Evolutionary conservation across 2,113 vertebrate genomes (phyloP).

Genomic region (Meriones unguiculatus): DNA sequence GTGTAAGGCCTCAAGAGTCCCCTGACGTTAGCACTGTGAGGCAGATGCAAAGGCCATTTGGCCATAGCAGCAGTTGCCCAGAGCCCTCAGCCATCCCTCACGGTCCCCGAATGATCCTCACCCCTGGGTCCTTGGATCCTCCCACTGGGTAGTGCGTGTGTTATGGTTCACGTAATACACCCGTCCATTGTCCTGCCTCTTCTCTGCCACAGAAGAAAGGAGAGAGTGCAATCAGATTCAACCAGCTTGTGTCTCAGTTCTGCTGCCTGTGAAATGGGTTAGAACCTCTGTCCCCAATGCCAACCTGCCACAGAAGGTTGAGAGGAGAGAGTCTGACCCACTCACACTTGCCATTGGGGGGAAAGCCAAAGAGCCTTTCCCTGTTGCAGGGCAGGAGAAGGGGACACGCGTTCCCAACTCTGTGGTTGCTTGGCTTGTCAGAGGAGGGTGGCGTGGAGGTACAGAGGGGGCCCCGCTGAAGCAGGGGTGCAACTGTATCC

Average conservation of each 20-base stretch:
- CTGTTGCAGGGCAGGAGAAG: neutral
- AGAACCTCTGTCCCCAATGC: neutral
- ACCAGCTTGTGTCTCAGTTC: neutral
- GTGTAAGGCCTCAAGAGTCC: neutral
- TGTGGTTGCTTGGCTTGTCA: neutral
- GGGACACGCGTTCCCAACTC: neutral
- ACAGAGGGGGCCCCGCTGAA: neutral
- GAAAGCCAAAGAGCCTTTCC: constrained; percentile 20
- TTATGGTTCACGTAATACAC: constrained; percentile 99
- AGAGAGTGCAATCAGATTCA: neutral
- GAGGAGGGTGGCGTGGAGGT: neutral
- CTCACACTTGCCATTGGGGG: neutral
- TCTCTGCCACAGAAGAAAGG: constrained; percentile 88
- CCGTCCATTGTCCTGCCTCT: constrained; percentile 97
- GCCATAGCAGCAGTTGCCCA: neutral
- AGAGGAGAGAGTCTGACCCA: neutral
- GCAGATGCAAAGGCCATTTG: neutral
- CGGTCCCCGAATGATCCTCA: constrained; percentile 81
- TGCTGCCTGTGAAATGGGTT: neutral
- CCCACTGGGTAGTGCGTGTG: constrained; percentile 98
- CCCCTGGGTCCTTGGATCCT: constrained; percentile 98
- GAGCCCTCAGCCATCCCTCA: neutral
- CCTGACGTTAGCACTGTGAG: neutral
- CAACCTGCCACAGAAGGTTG: neutral
- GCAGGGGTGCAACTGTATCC: constrained; percentile 23